Percentiles rank a stretch among this genome's conserved stretches.
Evolutionary conservation across 2,888 invertebrate species (phyloP).

Genomic region (Drosophila dives): DNA sequence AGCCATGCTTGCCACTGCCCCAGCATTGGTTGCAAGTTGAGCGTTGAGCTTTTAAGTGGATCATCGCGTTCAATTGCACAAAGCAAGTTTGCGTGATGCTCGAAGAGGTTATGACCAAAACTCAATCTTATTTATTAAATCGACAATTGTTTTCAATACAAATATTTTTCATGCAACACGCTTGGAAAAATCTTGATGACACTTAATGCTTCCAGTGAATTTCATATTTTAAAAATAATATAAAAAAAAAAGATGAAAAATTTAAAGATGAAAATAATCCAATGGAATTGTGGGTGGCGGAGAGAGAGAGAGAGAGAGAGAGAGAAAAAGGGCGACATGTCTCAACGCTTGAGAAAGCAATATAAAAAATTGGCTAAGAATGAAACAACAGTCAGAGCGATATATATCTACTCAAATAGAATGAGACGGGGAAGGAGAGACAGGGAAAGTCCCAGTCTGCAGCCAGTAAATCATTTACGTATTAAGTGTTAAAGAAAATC

Average conservation of each 20-base stretch:
- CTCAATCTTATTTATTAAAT: neutral
- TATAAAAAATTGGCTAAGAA: neutral
- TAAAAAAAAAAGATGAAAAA: neutral
- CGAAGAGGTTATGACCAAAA: neutral
- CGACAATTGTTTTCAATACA: neutral
- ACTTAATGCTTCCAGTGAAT: neutral
- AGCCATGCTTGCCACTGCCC: neutral
- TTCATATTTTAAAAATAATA: neutral
- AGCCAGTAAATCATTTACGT: slow-evolving; percentile 1
- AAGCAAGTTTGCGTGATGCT: neutral
- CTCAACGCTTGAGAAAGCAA: neutral
- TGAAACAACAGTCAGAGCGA: neutral
- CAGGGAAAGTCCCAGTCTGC: neutral
- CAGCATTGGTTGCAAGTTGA: neutral
- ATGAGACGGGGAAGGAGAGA: neutral
- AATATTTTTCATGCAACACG: neutral
- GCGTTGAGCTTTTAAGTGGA: neutral
- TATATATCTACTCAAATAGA: neutral
- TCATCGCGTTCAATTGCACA: neutral
- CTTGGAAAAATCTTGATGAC: neutral
- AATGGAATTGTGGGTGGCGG: neutral
- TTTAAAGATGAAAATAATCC: neutral
- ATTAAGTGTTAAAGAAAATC: neutral
- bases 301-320: neutral
- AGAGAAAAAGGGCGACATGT: neutral